These are phyloP conservation scores for Glossophaga mutica DNA, from an alignment of 2,797 vertebrate species.

Conservation along the genomic window DNA sequence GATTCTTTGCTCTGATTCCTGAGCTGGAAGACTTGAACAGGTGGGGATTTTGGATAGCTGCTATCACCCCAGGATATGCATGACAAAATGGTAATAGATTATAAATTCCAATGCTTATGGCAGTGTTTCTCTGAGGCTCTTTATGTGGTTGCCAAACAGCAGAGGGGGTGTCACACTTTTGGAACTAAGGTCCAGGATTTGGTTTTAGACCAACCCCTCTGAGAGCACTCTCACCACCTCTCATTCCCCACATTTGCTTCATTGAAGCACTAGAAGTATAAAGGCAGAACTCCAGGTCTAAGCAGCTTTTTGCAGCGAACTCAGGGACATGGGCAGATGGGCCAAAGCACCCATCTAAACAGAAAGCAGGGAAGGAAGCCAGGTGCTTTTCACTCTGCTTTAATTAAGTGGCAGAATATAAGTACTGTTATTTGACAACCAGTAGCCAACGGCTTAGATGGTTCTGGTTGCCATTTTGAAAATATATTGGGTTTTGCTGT, in stretches of 20 bases:
- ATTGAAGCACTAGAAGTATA: neutral
- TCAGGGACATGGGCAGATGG: neutral
- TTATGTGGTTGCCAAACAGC: neutral
- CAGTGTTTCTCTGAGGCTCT: neutral
- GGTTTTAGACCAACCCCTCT: neutral
- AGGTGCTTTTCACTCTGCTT: neutral
- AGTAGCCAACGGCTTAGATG: neutral
- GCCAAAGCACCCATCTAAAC: neutral
- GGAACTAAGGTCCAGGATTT: neutral
- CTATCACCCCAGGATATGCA: neutral
- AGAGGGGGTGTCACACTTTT: neutral
- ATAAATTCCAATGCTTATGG: neutral
- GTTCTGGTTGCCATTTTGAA: conserved; percentile 32
- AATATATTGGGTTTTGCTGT: neutral
- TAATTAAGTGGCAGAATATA: neutral
- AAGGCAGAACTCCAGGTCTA: neutral
- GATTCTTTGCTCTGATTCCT: neutral
- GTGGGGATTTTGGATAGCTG: neutral
- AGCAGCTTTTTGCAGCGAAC: neutral
- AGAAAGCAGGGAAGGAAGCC: neutral
- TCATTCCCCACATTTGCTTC: neutral
- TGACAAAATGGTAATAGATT: neutral
- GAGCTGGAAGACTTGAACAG: neutral
- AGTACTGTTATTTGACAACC: neutral
- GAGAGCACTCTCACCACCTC: neutral